phyloP scores from a whole-genome alignment of 2,888 invertebrate species.

The Hypolimnas misippus region DNA sequence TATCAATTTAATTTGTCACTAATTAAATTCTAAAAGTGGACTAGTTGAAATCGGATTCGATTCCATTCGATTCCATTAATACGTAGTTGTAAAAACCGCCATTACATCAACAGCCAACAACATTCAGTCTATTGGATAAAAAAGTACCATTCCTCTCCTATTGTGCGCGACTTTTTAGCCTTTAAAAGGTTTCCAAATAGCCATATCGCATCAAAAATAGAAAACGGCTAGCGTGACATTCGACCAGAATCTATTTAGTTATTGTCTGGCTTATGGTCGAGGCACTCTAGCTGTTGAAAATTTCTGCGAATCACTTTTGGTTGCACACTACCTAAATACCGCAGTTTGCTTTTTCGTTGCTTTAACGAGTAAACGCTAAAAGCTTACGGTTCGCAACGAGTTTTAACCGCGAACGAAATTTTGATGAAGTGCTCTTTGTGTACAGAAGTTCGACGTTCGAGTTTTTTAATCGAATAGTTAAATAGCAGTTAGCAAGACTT shows the following conservation, averaged over 20 bases:
- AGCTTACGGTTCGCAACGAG: conserved; percentile 47
- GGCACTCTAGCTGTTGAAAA: conserved; percentile 18
- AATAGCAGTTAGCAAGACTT: conserved; percentile 27
- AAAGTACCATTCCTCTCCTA: not conserved
- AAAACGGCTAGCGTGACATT: not conserved
- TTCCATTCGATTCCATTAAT: too few relatives aligned
- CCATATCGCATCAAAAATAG: conserved; percentile 9
- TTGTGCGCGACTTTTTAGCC: not conserved
- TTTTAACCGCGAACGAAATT: conserved; percentile 47
- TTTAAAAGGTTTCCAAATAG: conserved; percentile 11
- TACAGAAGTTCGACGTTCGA: conserved; percentile 41
- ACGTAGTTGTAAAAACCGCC: too few relatives aligned
- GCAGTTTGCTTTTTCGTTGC: conserved; percentile 41
- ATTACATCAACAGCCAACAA: too few relatives aligned
- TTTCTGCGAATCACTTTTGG: conserved; percentile 29
- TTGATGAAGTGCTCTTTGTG: conserved; percentile 47
- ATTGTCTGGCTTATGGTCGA: conserved; percentile 16
- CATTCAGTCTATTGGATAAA: not conserved
- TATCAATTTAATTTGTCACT: too few relatives aligned
- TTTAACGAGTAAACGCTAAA: conserved; percentile 47
- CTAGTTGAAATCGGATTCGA: too few relatives aligned
- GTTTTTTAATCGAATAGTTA: conserved; percentile 40
- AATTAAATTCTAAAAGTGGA: too few relatives aligned
- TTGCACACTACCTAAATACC: conserved; percentile 33
- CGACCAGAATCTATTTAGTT: conserved; percentile 17